Evolutionary conservation across 2,113 vertebrate genomes (phyloP).

Genomic region (Tiliqua scincoides): DNA sequence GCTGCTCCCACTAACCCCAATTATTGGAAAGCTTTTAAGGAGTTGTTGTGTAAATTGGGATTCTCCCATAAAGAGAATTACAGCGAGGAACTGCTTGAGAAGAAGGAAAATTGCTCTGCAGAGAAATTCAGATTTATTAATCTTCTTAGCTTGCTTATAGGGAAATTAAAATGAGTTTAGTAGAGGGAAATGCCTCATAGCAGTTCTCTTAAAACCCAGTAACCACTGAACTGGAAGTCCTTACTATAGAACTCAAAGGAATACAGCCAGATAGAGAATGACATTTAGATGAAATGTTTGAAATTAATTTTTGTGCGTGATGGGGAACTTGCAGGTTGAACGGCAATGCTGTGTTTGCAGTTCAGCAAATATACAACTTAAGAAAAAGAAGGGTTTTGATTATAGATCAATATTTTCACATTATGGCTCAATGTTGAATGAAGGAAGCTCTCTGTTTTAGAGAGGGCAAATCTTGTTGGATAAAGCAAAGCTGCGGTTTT

Average conservation of each 20-base stretch:
- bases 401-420: conserved; percentile 75
- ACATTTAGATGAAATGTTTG: conserved; percentile 60
- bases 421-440: conserved; percentile 71
- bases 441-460: conserved; percentile 63
- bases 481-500: conserved; percentile 55
- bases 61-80: not conserved
- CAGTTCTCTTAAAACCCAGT: conserved; percentile 5
- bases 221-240: not conserved
- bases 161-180: conserved; percentile 54
- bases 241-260: conserved; percentile 35
- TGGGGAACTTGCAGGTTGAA: conserved; percentile 55
- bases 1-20: not conserved
- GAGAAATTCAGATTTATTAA: conserved; percentile 29
- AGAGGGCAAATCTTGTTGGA: conserved; percentile 62
- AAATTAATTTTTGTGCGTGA: conserved; percentile 44
- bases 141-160: conserved; percentile 15
- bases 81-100: not conserved
- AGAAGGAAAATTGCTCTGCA: conserved; percentile 21
- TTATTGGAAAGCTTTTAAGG: conserved; percentile 25
- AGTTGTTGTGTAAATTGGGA: not conserved
- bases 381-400: conserved; percentile 74
- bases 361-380: conserved; percentile 66
- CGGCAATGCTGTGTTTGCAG: conserved; percentile 73
- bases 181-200: conserved; percentile 12
- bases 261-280: conserved; percentile 49